Conservation (phyloP, 2,797 vertebrate genomes). For the Aeoliscus strigatus region DNA sequence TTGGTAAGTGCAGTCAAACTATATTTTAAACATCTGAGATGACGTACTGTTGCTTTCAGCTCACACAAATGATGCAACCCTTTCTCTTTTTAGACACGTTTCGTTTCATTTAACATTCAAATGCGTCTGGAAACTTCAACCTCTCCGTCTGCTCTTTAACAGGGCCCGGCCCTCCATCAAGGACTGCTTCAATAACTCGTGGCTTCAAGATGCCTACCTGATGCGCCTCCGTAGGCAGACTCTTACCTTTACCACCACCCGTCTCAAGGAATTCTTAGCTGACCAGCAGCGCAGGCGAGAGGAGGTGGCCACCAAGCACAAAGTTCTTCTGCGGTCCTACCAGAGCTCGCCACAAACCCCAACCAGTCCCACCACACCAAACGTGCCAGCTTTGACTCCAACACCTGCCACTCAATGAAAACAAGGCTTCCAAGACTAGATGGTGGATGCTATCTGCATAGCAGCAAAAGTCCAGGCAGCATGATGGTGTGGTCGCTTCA, state of each 20-base stretch:
- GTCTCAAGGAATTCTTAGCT: conserved; percentile 95
- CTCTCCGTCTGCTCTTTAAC: no score
- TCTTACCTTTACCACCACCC: conserved; percentile 93
- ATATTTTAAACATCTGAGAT: no score
- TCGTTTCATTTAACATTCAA: no score
- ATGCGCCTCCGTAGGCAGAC: conserved; percentile 96
- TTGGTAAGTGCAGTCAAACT: conserved; percentile 83
- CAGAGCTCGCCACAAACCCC: conserved; percentile 77
- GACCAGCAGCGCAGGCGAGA: conserved; percentile 84
- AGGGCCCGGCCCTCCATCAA: conserved; percentile 94
- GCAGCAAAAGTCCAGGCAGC: conserved; percentile 12
- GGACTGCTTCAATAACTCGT: conserved; percentile 91
- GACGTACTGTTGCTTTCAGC: no score
- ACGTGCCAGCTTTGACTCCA: conserved; percentile 45
- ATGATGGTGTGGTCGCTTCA: conserved; percentile 9
- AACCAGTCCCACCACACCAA: conserved; percentile 70
- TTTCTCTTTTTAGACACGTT: no score
- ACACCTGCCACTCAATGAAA: conserved; percentile 75
- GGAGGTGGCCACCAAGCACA: conserved; percentile 87
- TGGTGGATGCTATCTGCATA: conserved; percentile 35
- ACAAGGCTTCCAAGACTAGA: conserved; percentile 34
- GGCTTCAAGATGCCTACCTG: conserved; percentile 97
- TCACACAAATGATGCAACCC: no score
- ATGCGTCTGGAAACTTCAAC: no score
- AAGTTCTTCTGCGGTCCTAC: conserved; percentile 96